Conservation (phyloP, 2,113 vertebrate genomes). For the Corapipo altera region DNA sequence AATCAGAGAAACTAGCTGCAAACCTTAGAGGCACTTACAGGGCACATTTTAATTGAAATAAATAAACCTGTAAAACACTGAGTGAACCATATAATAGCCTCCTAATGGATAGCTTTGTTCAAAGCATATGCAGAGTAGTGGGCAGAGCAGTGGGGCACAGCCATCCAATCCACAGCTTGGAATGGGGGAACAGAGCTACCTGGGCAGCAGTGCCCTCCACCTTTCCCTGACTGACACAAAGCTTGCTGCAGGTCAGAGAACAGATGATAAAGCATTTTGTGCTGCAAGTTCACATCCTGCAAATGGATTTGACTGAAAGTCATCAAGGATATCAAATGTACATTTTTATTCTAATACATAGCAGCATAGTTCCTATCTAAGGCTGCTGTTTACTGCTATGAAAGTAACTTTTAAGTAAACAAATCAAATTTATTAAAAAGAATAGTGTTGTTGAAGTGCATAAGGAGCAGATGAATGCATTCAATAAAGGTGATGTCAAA, state of each 20-base stretch:
- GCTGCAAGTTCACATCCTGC: background rate
- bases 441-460: background rate
- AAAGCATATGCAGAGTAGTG: background rate
- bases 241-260: background rate
- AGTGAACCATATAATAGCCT: background rate
- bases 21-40: background rate
- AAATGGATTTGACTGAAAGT: background rate
- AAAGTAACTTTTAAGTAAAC: background rate
- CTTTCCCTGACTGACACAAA: background rate
- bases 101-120: background rate
- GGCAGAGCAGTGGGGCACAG: background rate
- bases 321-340: background rate
- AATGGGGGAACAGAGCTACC: background rate
- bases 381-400: background rate
- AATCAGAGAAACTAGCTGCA: background rate
- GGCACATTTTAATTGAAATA: background rate
- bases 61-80: background rate
- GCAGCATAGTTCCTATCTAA: background rate
- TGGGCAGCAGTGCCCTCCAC: background rate
- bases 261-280: background rate
- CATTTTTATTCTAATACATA: background rate
- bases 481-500: background rate
- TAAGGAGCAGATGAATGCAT: background rate
- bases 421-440: background rate
- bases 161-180: background rate